phyloP scores from a whole-genome alignment of 1,140 invertebrate genomes.

The Zaprionus tsacasi region DNA sequence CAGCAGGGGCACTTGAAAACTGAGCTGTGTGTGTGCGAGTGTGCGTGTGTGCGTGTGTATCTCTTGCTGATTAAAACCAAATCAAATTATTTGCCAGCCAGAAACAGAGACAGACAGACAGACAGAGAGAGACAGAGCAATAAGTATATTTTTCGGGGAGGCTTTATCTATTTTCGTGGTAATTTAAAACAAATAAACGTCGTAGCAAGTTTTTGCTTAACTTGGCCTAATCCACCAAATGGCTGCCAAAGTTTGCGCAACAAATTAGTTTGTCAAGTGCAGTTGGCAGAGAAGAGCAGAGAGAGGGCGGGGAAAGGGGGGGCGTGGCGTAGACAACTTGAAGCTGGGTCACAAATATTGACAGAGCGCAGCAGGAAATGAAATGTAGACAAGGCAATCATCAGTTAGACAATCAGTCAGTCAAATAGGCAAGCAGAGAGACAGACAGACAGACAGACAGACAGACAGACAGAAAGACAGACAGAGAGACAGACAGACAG shows the following conservation, averaged over 20 bases:
- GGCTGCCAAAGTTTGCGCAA: conserved; percentile 65
- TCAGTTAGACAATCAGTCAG: conserved; percentile 12
- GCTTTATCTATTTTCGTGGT: conserved; percentile 81
- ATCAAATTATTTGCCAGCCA: conserved; percentile 79
- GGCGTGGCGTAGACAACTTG: conserved; percentile 34
- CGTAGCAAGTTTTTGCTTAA: conserved; percentile 38
- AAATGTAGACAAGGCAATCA: conserved; percentile 57
- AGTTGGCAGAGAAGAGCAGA: conserved; percentile 24
- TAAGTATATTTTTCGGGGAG: conserved; percentile 25
- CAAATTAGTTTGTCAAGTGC: conserved; percentile 81
- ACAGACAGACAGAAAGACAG: conserved; percentile 2
- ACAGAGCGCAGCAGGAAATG: conserved; percentile 64
- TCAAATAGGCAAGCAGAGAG: background rate
- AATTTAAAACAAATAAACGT: conserved; percentile 81
- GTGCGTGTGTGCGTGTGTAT: conserved; percentile 23
- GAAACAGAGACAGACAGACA: background rate
- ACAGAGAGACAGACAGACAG: conserved; percentile 11
- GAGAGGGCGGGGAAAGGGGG: conserved; percentile 24
- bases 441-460: background rate
- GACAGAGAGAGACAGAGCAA: background rate
- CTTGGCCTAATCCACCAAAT: conserved; percentile 47
- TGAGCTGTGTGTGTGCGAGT: conserved; percentile 49
- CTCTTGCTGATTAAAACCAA: conserved; percentile 78
- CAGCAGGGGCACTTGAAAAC: conserved; percentile 51
- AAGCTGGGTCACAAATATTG: conserved; percentile 48